A percentile compares a stretch with the other conserved stretches of the same genome.
These are phyloP conservation scores for Tiliqua scincoides DNA, from an alignment of 2,113 vertebrate genomes.

Conservation along the genomic window DNA sequence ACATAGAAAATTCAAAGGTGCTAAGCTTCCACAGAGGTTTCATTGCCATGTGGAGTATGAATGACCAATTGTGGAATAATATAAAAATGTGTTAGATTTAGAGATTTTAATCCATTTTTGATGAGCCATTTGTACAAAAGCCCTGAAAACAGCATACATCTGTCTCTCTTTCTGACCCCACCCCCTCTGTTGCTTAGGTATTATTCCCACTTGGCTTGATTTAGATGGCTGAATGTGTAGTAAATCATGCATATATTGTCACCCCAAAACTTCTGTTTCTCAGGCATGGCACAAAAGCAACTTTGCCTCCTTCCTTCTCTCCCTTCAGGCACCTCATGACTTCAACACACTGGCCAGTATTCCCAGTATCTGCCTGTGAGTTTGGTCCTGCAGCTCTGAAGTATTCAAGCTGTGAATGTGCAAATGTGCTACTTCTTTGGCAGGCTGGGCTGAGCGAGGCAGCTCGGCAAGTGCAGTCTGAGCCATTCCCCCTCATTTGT, in stretches of 20 bases:
- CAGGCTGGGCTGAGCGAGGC: conserved; percentile 48
- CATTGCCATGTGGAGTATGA: not conserved
- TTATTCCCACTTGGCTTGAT: conserved; percentile 69
- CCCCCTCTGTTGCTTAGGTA: not conserved
- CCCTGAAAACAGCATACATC: not conserved
- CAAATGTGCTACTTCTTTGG: not conserved
- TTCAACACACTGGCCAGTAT: conserved; percentile 59
- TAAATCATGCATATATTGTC: conserved; percentile 57
- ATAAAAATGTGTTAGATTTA: conserved; percentile 14
- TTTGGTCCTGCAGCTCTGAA: not conserved
- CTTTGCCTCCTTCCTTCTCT: conserved; percentile 19
- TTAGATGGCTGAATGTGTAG: conserved; percentile 63
- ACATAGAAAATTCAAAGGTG: conserved; percentile 27
- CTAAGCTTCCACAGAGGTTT: conserved; percentile 13
- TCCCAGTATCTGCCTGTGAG: conserved; percentile 24
- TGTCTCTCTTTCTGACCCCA: not conserved
- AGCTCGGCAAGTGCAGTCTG: conserved; percentile 65
- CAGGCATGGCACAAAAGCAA: conserved; percentile 47
- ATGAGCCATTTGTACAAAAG: not conserved
- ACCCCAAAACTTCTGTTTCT: conserved; percentile 65
- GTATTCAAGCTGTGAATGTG: conserved; percentile 25
- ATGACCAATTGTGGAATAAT: conserved; percentile 17
- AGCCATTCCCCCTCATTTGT: conserved; percentile 60
- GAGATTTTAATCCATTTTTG: not conserved
- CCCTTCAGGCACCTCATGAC: conserved; percentile 32